Evolutionary conservation across 2,888 invertebrate genomes (phyloP).

Genomic region (Caenorhabditis parvicauda): DNA sequence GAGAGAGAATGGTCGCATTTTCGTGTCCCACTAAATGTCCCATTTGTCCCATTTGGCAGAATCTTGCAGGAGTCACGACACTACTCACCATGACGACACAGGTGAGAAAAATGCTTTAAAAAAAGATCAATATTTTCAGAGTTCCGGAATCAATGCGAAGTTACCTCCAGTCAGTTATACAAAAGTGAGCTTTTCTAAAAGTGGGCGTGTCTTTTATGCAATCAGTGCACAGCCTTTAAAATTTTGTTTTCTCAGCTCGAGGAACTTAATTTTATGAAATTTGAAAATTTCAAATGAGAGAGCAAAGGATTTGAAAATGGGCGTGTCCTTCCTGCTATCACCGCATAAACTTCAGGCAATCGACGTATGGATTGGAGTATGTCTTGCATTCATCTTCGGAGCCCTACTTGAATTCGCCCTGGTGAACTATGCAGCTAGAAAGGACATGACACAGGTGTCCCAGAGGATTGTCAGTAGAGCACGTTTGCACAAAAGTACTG

Average conservation of each 20-base stretch:
- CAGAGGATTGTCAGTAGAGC: slow-evolving; percentile 20
- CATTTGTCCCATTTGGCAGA: background rate
- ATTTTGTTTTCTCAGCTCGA: slow-evolving; percentile 1
- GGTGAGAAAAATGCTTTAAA: slow-evolving; percentile 62
- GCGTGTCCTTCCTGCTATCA: background rate
- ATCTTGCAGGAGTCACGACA: slow-evolving; percentile 79
- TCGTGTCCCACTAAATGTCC: background rate
- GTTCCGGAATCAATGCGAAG: slow-evolving; percentile 60
- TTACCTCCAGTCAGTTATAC: slow-evolving; percentile 57
- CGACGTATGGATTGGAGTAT: slow-evolving; percentile 61
- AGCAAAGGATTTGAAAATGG: background rate
- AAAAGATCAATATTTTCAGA: slow-evolving; percentile 67
- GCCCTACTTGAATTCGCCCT: slow-evolving; percentile 59
- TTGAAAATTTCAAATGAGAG: background rate
- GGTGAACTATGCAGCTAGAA: slow-evolving; percentile 59
- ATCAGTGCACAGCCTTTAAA: background rate
- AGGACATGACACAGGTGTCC: slow-evolving; percentile 45
- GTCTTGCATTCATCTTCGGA: slow-evolving; percentile 59
- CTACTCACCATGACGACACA: slow-evolving; percentile 84
- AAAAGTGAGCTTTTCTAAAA: slow-evolving; percentile 14
- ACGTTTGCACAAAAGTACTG: background rate
- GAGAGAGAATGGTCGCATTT: too few species aligned
- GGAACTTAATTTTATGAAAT: background rate
- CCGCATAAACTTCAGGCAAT: slow-evolving; percentile 43
- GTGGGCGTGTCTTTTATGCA: background rate